phyloP scores from a whole-genome alignment of 2,888 invertebrate species.

The Aphidoletes aphidimyza region DNA sequence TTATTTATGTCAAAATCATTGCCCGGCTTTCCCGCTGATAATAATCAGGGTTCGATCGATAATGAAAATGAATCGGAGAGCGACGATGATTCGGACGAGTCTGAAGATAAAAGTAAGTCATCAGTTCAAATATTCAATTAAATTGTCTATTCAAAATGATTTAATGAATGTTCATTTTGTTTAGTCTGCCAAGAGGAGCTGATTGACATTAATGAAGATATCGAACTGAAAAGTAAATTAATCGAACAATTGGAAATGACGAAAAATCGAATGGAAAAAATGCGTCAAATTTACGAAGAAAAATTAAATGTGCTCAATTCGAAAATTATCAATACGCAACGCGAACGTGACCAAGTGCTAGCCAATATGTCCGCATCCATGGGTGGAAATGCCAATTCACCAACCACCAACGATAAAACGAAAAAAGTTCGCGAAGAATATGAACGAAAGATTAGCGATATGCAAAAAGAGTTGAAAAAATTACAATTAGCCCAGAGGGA shows the following conservation, averaged over 20 bases:
- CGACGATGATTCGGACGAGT: conserved; percentile 72
- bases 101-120: conserved; percentile 69
- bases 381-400: conserved; percentile 23
- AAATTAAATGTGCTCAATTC: conserved; percentile 85
- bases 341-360: conserved; percentile 90
- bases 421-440: conserved; percentile 89
- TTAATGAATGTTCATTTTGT: not conserved
- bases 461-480: conserved; percentile 87
- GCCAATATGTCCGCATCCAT: conserved; percentile 65
- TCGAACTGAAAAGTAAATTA: conserved; percentile 92
- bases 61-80: conserved; percentile 71
- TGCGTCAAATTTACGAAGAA: conserved; percentile 92
- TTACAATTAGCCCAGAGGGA: conserved; percentile 89
- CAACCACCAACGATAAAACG: conserved; percentile 70
- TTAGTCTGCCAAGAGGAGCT: conserved; percentile 75
- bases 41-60: conserved; percentile 70
- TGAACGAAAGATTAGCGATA: conserved; percentile 82
- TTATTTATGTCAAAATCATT: conserved; percentile 65
- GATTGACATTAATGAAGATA: conserved; percentile 90
- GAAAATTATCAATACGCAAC: conserved; percentile 87
- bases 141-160: not conserved
- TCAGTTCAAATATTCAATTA: too few species aligned
- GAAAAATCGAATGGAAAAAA: conserved; percentile 83
- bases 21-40: conserved; percentile 64
- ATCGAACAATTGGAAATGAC: conserved; percentile 93